Base-by-base conservation (phyloP, 1,140 invertebrate genomes). In the Thaumetopoea pityocampa region DNA sequence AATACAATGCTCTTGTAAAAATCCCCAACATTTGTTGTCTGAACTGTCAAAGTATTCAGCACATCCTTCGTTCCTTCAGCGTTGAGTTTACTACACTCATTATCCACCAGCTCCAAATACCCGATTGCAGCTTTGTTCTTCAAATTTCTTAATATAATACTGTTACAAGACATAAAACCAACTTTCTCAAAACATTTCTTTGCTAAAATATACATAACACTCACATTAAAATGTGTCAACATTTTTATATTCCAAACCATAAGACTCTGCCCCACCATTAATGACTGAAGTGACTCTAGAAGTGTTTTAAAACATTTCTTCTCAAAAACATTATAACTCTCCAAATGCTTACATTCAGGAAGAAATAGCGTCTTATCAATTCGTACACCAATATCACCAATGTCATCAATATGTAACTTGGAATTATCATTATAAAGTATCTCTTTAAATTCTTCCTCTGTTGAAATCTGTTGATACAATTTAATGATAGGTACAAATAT, bases 401-500 rank as follows among this genome's bases (percentile, higher is more conserved):
- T 33, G 34, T 50, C 24, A 30, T 51, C n/a, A 16, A 26, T 16
- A 10, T n/a, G n/a, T 10, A n/a, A 24, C 29, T 42, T 61, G 18
- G 49, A 29, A 34, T 68, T 35, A 52, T 66, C 56, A 19, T 37
- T 47, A 20, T 58, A 50, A 15, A 71, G 63, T 17, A 79, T 71
- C n/a, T 70, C 55, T 28, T 67, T 71, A 34, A 77, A 77, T 26
- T 71, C 66, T 5, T 76, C 62, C 37, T 84, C 76, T 3, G 67
- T 62, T 26, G 81, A 51, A 37, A 85, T 76, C 45, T 86, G 78
- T 16, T 71, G 74, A 24, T 81, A 82, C 8, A 85, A 44, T 41
- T 79, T 85, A 23, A 83, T 82, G 52, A 85, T 82, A 22, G 74
- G 79, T 6, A 76, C 70, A 40, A 79, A 65, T 44, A 85, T 83